Conservation (phyloP, 2,113 vertebrate species). For the Thinocorus orbignyianus region DNA sequence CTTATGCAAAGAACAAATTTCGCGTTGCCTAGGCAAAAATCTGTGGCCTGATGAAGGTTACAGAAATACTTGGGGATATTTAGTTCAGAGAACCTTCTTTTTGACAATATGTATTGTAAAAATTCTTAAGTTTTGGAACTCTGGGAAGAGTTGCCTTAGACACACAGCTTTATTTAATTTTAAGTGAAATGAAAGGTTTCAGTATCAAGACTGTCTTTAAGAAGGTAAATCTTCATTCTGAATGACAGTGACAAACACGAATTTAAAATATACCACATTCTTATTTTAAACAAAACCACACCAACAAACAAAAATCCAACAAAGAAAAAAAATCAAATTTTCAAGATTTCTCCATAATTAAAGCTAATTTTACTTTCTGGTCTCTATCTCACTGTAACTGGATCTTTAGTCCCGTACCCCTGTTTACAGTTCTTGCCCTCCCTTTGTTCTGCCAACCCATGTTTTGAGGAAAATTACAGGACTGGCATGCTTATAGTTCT, state of each 20-base stretch:
- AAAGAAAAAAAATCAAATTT: neutral
- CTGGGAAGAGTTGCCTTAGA: neutral
- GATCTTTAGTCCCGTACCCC: neutral
- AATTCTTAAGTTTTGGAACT: neutral
- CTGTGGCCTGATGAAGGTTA: neutral
- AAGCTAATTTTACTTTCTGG: slow-evolving; percentile 3
- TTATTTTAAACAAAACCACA: neutral
- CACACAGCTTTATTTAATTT: neutral
- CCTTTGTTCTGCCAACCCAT: slow-evolving; percentile 12
- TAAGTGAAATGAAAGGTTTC: neutral
- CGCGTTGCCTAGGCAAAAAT: neutral
- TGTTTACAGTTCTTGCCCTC: neutral
- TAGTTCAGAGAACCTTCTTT: neutral
- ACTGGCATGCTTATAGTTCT: neutral
- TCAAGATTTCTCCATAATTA: neutral
- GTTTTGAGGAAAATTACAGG: slow-evolving; percentile 38
- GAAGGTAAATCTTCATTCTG: neutral
- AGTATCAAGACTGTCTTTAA: neutral
- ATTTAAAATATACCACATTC: neutral
- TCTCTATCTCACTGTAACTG: neutral
- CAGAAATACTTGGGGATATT: neutral
- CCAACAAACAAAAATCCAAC: neutral
- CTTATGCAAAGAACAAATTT: neutral
- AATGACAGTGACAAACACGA: neutral
- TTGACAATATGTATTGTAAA: neutral